phyloP scores from a whole-genome alignment of 1,140 invertebrate species.

The Dendrolimus kikuchii region DNA sequence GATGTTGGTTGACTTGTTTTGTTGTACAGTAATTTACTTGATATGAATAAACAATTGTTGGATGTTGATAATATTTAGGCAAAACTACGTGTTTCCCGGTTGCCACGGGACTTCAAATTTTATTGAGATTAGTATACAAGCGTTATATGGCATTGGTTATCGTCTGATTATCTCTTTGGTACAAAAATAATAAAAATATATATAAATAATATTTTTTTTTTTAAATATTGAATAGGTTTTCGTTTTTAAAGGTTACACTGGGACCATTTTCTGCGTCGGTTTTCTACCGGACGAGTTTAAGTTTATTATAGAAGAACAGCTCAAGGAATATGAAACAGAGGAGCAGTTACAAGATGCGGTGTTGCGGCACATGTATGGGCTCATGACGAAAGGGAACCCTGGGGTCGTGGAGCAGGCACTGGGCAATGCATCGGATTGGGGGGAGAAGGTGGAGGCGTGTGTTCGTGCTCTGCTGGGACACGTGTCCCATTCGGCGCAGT shows the following conservation, averaged over 20 bases:
- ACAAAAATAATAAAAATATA: background rate
- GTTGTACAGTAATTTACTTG: too few relatives aligned
- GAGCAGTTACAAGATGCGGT: slow-evolving; percentile 25
- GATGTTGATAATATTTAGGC: too few relatives aligned
- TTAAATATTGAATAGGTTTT: too few relatives aligned
- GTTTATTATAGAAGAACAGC: slow-evolving; percentile 13
- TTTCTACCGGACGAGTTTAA: slow-evolving; percentile 22
- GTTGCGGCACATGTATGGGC: slow-evolving; percentile 18
- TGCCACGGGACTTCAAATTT: too few relatives aligned
- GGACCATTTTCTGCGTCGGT: slow-evolving; percentile 37
- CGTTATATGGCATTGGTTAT: too few relatives aligned
- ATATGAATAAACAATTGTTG: too few relatives aligned
- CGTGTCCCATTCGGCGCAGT: slow-evolving; percentile 25
- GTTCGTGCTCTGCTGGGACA: slow-evolving; percentile 19
- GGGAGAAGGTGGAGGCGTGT: slow-evolving; percentile 21
- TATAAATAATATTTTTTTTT: too few relatives aligned
- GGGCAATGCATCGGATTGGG: slow-evolving; percentile 12
- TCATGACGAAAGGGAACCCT: slow-evolving; percentile 13
- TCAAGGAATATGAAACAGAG: slow-evolving; percentile 18
- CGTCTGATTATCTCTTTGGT: background rate
- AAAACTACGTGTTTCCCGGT: too few relatives aligned
- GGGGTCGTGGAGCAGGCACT: slow-evolving; percentile 8
- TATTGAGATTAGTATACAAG: too few relatives aligned
- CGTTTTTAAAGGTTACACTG: slow-evolving; percentile 25
- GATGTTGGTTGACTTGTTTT: too few relatives aligned